These are phyloP conservation scores for Sinocyclocheilus anophthalmus DNA, from an alignment of 2,113 vertebrate genomes.

Conservation along the genomic window DNA sequence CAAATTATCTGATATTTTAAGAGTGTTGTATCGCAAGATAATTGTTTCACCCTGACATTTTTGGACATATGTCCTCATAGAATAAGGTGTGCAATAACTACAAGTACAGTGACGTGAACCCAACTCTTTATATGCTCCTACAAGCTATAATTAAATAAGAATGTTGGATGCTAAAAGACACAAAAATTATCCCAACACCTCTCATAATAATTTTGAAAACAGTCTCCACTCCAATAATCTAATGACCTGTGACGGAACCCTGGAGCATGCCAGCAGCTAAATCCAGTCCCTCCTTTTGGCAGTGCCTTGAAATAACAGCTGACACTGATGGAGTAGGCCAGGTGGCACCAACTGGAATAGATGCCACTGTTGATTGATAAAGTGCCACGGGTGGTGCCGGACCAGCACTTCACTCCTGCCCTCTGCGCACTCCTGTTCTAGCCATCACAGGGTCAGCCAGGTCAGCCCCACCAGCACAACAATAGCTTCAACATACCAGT, in stretches of 20 bases:
- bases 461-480: constrained; percentile 13
- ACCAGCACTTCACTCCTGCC: not conserved
- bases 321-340: constrained; percentile 83
- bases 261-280: constrained; percentile 69
- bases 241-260: constrained; percentile 70
- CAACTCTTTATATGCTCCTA: constrained; percentile 9
- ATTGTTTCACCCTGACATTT: not conserved
- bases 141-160: constrained; percentile 54
- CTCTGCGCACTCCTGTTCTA: not conserved
- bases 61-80: not conserved
- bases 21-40: too few relatives aligned
- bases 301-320: constrained; percentile 60
- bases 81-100: too few relatives aligned
- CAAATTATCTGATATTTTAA: not conserved
- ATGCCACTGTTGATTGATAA: constrained; percentile 77
- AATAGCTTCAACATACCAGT: constrained; percentile 32
- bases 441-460: constrained; percentile 35
- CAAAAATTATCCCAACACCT: constrained; percentile 31
- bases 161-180: constrained; percentile 15
- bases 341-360: constrained; percentile 80
- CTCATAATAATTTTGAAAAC: constrained; percentile 62
- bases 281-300: constrained; percentile 72
- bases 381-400: constrained; percentile 46
- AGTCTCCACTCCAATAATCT: constrained; percentile 56
- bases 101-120: too few relatives aligned